Base-by-base conservation (phyloP, 2,797 vertebrate species). In the Pyrocephalus nanus region DNA sequence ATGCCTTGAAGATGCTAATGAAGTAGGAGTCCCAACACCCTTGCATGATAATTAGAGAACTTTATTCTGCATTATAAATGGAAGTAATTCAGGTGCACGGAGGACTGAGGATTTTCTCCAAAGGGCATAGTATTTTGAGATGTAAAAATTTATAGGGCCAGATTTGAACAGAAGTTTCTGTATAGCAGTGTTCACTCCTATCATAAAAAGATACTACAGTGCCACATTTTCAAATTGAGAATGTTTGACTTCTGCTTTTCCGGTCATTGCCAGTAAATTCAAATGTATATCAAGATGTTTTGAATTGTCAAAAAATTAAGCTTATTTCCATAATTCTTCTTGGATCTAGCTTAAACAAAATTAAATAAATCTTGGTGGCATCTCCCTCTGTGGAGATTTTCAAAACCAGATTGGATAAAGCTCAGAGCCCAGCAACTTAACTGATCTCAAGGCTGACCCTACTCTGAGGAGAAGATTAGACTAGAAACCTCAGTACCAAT, bases 1-100 rank as follows among this genome's bases (percentile, higher is more conserved):
- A 82, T 40, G 29, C 67, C 60, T 85, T 74, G 42, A 88, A 82
- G 71, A 89, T 53, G 64, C 34, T 90, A 94, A 93, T 90, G 90
- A 92, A 95, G 43, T 62, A 69, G 51, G 62, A 90, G 43, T 92
- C 80, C 40, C 55, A 86, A n/a, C 66, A 95, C 34, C 51, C 60
- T 81, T 93, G 47, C 65, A 91, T 85, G 61, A 40, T 74, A 94
- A 95, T 95, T 88, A 94, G 47, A 58, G 32, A 72, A 74, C 55
- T 64, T 57, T 50, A 73, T 92, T 82, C 53, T 90, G 21, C 43
- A 43, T 54, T 65, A 54, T 42, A 89, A 38, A 40, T 74, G 34
- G 75, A 87, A 92, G 27, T 80, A 79, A 75, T 64, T 91, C 45
- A 73, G 27, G 34, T 82, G 47, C 53, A 90, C 64, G 54, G 74